These are phyloP conservation scores for Ditula angustiorana DNA, from an alignment of 2,888 invertebrate genomes.

Conservation along the genomic window DNA sequence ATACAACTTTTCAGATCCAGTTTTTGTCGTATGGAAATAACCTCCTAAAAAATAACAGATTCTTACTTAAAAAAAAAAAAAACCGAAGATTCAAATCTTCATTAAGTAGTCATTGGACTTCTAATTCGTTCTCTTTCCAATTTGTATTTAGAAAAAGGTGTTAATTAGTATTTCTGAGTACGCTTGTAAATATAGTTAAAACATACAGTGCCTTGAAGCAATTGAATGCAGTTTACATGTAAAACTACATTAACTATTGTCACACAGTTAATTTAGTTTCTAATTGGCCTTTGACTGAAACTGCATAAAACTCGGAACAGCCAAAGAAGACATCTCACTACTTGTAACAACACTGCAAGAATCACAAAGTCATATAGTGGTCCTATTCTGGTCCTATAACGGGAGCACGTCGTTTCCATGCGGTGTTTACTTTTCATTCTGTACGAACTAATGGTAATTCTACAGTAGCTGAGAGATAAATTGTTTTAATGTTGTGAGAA, in stretches of 20 bases:
- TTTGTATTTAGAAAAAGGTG: no score
- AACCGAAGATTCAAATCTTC: no score
- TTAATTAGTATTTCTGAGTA: no score
- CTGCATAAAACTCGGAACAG: conserved; percentile 4
- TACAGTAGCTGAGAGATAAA: background rate
- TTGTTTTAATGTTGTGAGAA: background rate
- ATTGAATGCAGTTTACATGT: no score
- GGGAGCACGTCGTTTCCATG: background rate
- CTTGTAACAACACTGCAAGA: conserved; percentile 30
- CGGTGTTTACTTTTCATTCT: conserved; percentile 36
- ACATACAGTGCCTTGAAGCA: no score
- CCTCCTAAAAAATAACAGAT: no score
- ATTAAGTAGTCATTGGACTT: no score
- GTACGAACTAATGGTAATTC: conserved; percentile 18
- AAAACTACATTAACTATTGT: background rate
- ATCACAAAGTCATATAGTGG: conserved; percentile 32
- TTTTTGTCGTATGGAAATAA: no score
- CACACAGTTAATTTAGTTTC: conserved; percentile 20
- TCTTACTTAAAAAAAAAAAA: no score
- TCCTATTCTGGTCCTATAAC: conserved; percentile 15
- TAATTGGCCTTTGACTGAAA: conserved; percentile 13
- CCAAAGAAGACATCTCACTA: conserved; percentile 17
- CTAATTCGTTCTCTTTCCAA: no score
- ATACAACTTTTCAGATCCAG: no score
- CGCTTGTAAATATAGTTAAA: no score